Evolutionary conservation across 2,797 vertebrate genomes (phyloP), one percentile per base, ranked within the genome.

Genomic region (Meda fulgida): DNA sequence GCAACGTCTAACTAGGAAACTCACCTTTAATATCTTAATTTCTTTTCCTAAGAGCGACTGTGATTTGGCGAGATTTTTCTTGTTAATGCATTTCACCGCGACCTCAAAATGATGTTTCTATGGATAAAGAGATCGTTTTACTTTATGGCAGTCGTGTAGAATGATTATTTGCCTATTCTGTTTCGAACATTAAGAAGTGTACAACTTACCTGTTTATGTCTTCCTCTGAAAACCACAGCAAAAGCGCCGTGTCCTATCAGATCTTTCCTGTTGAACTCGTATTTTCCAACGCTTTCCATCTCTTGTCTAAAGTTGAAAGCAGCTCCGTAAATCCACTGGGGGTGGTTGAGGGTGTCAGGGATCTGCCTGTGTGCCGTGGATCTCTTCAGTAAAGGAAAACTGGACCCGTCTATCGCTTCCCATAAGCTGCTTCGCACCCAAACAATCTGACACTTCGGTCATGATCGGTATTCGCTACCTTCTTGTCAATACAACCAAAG

Each of bases 41-140:
- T 99, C 98, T 93, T 99, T 99, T 60, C 96, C 97, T 80, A 99
- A 93, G 51, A 99, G 93, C n/a, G 96, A 95, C 89, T 99, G 97
- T 5, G 98, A 98, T 90, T 99, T 99, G 88, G 97, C 96, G 87
- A 99, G 87, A 88, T 98, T 99, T 89, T 97, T 99, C 96, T 98
- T 99, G 92, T 97, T 99, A 86, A 99, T 99, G 87, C 97, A 99
- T 90, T 99, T 99, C 83, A 99, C 96, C 2, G 98, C 98, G 86
- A 99, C 98, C 92, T 98, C 97, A 92, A 95, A 93, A 85, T 97
- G 95, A 70, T 95, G 97, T 93, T 96, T 99, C 98, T 99, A 80
- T 19, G 7, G 34, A 76, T 16, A n/a, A 76, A 70, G 43, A 55
- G 7, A 6, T 71, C 3, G 21, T 60, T 70, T 78, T 43, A 7